phyloP scores from a whole-genome alignment of 1,140 invertebrate genomes.

The Drosophila chauvacae region DNA sequence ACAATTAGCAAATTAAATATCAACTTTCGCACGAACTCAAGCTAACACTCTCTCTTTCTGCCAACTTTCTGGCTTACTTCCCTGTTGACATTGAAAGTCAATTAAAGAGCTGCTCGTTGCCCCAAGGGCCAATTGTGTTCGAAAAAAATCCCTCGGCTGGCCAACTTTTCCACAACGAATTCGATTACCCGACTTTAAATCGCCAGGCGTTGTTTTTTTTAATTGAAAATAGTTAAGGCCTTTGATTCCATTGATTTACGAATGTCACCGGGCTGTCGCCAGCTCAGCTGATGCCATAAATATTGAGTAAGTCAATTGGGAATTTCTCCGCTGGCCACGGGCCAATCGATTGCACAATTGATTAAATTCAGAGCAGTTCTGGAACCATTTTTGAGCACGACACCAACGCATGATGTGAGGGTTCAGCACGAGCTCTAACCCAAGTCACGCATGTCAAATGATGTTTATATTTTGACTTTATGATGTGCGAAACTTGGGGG shows the following conservation, averaged over 20 bases:
- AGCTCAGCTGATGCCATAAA: constrained; percentile 29
- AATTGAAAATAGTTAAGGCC: constrained; percentile 62
- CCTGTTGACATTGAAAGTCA: constrained; percentile 67
- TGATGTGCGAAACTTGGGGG: constrained; percentile 52
- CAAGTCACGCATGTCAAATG: constrained; percentile 63
- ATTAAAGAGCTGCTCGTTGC: constrained; percentile 40
- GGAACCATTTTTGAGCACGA: constrained; percentile 27
- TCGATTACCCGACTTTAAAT: constrained; percentile 34
- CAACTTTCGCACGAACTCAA: constrained; percentile 51
- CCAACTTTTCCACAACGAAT: constrained; percentile 40
- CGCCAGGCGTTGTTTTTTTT: constrained; percentile 47
- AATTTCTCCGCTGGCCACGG: constrained; percentile 24
- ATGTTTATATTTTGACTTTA: constrained; percentile 51
- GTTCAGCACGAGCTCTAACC: constrained; percentile 33
- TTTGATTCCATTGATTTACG: constrained; percentile 49
- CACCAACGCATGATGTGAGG: constrained; percentile 18
- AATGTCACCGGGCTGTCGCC: constrained; percentile 17
- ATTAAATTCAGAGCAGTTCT: constrained; percentile 35
- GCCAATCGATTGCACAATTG: constrained; percentile 33
- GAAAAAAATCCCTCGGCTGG: not conserved
- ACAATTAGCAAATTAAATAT: constrained; percentile 79
- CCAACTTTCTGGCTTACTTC: constrained; percentile 15
- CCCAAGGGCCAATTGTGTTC: constrained; percentile 40
- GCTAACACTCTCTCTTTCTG: constrained; percentile 7
- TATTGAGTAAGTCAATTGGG: constrained; percentile 58